Evolutionary conservation across 37 sponge, comb jelly and placozoan species (phyloP), one percentile per base, ranked within the genome.

Genomic region (Geodia barretti): DNA sequence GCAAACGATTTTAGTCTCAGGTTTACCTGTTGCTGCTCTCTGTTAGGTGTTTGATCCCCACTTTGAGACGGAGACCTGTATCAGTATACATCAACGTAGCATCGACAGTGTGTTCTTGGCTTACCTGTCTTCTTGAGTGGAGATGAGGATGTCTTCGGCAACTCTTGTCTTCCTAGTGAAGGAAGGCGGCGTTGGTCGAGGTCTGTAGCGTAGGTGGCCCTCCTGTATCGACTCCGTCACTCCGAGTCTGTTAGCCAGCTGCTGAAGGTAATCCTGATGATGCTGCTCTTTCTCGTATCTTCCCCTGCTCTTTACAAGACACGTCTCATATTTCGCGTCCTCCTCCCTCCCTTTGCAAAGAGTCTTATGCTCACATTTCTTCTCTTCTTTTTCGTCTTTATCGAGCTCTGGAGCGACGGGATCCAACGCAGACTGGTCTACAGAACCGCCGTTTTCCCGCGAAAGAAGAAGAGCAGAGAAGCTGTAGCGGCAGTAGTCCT

Each of bases 181-280:
- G 39, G 85, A 69, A 58, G 77, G 85, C 24, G 85, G 85, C 4
- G 85, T 84, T 0, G 80, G 80, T 68, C 28, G 32, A 1, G 75
- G 84, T 8, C n/a, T 29, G 23, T 36, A 21, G 19, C 69, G 62
- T 63, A 81, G 41, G 43, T 83, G 74, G n/a, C 33, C 70, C 39
- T 74, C 47, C 26, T 30, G 40, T 4, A 79, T 37, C 23, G 74
- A 42, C 23, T 62, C 86, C 47, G 40, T 59, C 58, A 86, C 80
- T 32, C 87, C 87, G 4, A 86, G 73, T 8, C 80, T 72, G 14
- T 28, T 64, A 31, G 70, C 80, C 39, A 86, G 58, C 64, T 85
- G 73, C 14, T 25, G n/a, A 39, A 85, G 62, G 47, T 82, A 82
- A 19, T 72, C 54, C 26, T n/a, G n/a, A n/a, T n/a, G n/a, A n/a